Conservation (phyloP, 2,888 invertebrate genomes). For the Ochropleura plecta region DNA sequence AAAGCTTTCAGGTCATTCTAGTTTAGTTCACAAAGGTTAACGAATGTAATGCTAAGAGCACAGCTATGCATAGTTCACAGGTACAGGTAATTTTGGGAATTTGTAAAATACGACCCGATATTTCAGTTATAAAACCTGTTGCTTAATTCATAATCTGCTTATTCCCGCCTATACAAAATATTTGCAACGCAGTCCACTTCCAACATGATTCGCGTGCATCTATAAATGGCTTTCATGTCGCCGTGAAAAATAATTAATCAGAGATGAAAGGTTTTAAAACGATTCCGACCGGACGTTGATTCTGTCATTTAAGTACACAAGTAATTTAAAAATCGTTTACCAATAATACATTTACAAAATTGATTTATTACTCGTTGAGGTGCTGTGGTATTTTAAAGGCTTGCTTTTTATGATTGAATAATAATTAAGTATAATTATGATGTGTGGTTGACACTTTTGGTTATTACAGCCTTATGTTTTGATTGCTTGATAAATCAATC, state of each 20-base stretch:
- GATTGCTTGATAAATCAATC: background rate
- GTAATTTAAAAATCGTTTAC: conserved; percentile 62
- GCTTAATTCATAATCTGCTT: conserved; percentile 19
- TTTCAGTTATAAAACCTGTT: conserved; percentile 39
- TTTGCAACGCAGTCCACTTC: conserved; percentile 5
- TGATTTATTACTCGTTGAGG: conserved; percentile 49
- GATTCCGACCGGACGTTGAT: conserved; percentile 58
- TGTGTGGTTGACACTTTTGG: conserved; percentile 16
- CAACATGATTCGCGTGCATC: conserved; percentile 37
- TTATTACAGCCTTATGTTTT: background rate
- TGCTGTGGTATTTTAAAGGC: conserved; percentile 34
- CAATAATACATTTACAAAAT: conserved; percentile 54
- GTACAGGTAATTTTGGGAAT: background rate
- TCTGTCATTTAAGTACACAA: conserved; percentile 59
- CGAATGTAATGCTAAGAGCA: background rate
- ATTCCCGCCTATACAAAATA: background rate
- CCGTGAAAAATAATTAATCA: conserved; percentile 70
- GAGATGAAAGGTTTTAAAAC: conserved; percentile 68
- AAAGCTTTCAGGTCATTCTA: background rate
- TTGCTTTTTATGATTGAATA: conserved; percentile 35
- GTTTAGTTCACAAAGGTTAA: background rate
- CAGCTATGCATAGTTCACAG: background rate
- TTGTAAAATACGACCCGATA: background rate
- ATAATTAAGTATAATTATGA: conserved; percentile 41
- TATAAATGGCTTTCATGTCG: conserved; percentile 59